Conservation (phyloP, 2,797 vertebrate genomes). For the Furcifer pardalis region DNA sequence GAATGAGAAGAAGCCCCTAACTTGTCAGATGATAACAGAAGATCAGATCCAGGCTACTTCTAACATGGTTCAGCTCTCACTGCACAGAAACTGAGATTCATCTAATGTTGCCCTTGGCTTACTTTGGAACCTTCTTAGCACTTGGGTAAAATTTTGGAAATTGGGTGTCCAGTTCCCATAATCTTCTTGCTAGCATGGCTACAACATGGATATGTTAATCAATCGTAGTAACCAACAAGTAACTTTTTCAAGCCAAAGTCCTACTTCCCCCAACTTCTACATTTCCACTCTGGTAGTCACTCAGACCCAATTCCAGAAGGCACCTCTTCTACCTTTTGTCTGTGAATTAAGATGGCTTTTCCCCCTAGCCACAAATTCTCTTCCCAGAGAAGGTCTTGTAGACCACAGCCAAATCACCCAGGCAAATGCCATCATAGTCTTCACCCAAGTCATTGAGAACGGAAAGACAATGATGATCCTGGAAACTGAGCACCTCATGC, state of each 20-base stretch:
- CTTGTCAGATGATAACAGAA: not conserved
- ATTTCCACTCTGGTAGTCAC: not conserved
- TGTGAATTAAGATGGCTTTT: not conserved
- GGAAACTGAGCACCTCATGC: no score
- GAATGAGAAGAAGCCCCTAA: not conserved
- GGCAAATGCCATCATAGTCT: not conserved
- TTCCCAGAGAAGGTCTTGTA: not conserved
- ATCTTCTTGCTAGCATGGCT: no score
- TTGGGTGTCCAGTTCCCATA: no score
- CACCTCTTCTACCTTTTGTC: not conserved
- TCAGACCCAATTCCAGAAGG: not conserved
- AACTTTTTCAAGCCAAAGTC: not conserved
- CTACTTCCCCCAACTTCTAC: no score
- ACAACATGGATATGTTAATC: no score
- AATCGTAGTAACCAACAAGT: no score
- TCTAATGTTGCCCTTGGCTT: not conserved
- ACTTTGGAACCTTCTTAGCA: not conserved
- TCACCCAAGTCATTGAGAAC: no score
- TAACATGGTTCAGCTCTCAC: not conserved
- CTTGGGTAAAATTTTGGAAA: no score
- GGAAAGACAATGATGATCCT: not conserved
- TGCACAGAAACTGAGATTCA: not conserved
- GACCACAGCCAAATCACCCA: not conserved
- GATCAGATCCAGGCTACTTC: no score
- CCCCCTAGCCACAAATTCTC: not conserved